A percentile compares a stretch with the other conserved stretches of the same genome.
These are phyloP conservation scores for Frieseomelitta varia DNA, from an alignment of 1,140 invertebrate genomes.

Conservation along the genomic window DNA sequence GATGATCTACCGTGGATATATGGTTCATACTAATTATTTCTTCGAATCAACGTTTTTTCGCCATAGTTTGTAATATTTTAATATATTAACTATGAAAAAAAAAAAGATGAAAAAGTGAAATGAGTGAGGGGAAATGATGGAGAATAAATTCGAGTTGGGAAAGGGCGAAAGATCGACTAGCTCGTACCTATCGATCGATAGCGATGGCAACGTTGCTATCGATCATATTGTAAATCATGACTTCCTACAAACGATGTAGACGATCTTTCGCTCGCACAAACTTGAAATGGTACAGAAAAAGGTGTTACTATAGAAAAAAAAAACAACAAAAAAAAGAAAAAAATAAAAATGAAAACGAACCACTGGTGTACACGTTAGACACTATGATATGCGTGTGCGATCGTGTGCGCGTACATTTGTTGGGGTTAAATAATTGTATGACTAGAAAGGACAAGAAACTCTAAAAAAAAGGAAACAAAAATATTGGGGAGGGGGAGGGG, in stretches of 20 bases:
- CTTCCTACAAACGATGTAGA: neutral
- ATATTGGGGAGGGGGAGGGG: neutral
- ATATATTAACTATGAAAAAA: conserved; percentile 63
- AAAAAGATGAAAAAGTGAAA: conserved; percentile 9
- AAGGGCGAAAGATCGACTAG: conserved; percentile 56
- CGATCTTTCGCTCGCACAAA: conserved; percentile 58
- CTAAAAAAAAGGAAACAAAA: conserved; percentile 29
- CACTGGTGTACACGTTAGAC: conserved; percentile 44
- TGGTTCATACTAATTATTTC: conserved; percentile 64
- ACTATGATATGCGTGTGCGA: conserved; percentile 40
- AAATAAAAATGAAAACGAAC: conserved; percentile 25
- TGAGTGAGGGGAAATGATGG: neutral
- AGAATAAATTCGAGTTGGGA: conserved; percentile 15
- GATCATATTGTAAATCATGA: neutral
- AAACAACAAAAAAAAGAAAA: no score
- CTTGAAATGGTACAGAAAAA: neutral
- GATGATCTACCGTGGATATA: conserved; percentile 50
- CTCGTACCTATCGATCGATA: neutral
- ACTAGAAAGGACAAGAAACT: conserved; percentile 39
- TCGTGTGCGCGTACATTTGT: conserved; percentile 57
- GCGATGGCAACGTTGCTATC: neutral
- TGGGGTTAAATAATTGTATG: conserved; percentile 52
- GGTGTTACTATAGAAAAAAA: neutral
- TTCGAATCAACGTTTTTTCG: conserved; percentile 67
- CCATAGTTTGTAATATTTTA: conserved; percentile 72